Percentiles rank a stretch among this genome's conserved stretches.
Conservation (phyloP, 2,113 vertebrate species). For the Pteropus alecto region DNA sequence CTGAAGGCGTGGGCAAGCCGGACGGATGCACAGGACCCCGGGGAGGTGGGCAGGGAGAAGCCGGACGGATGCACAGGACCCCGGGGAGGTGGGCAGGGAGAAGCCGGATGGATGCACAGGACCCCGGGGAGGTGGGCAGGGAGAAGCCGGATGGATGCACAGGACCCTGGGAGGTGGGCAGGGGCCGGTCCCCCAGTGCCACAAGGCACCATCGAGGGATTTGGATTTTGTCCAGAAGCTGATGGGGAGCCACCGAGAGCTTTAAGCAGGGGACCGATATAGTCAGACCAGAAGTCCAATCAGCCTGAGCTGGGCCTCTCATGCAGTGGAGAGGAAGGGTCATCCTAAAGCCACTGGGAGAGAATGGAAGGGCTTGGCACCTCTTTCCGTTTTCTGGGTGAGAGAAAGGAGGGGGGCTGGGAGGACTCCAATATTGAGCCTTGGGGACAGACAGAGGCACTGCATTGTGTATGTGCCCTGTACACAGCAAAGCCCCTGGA, state of each 20-base stretch:
- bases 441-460: background rate
- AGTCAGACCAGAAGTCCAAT: background rate
- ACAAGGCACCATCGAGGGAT: background rate
- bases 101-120: too few relatives aligned
- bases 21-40: accelerated
- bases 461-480: background rate
- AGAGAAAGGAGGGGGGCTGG: background rate
- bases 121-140: too few relatives aligned
- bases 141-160: too few relatives aligned
- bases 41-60: background rate
- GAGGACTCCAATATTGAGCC: too few relatives aligned
- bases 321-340: too few relatives aligned
- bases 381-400: background rate
- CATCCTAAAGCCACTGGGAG: background rate
- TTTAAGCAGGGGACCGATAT: background rate
- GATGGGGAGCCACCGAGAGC: background rate
- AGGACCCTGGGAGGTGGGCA: background rate
- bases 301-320: background rate
- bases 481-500: accelerated
- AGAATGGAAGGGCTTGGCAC: background rate
- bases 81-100: too few relatives aligned
- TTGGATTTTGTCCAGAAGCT: background rate
- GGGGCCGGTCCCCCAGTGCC: background rate
- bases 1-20: background rate
- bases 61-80: background rate